Evolutionary conservation across 1,140 invertebrate species (phyloP), one percentile per base, ranked within the genome.

Genomic region (Dendrolimus kikuchii): DNA sequence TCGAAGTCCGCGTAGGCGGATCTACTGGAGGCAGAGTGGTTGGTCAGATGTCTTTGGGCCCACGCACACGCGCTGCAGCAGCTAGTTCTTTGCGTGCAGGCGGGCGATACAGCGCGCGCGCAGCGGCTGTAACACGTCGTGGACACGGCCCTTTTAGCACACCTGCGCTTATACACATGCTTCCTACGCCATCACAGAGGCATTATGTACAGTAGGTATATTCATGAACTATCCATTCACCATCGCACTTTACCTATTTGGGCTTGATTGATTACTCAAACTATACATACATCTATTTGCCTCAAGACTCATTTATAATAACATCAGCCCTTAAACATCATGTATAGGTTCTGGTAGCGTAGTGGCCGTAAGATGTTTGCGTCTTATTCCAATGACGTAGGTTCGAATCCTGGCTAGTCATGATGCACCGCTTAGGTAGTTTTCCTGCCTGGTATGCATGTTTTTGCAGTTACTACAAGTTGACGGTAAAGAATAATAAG

Each of bases 11-110:
- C 5, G 79, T 84, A 7, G 80, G 79, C 50, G 77, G 75, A 5
- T 68, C 64, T 10, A 78, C 51, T 41, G 73, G 90, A 50, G 40
- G 41, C 57, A 89, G 90, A 51, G 81, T 92, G 5, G 81, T 86
- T 6, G 82, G 82, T 49, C 81, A 86, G 60, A 86, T 86, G 82
- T 86, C 82, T 2, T 56, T 86, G 6, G 82, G 82, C 0, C 64
- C 79, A 0, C 62, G 71, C 2, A 86, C 82, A 6, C 68, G 79
- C 0, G 82, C 82, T 5, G 82, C 82, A 0, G 78, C 77, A 0
- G 83, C 81, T 0, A 86, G 83, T 49, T 83, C 79, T 0, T 60
- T 86, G 9, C 64, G 83, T 0, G 69, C 74, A 8, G 81, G 81
- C 8, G 83, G 83, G 0, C 66, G 70, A 0, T 86, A 86, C 62